Conservation (phyloP, 1,140 invertebrate species). For the Drosophila nebulosa region DNA sequence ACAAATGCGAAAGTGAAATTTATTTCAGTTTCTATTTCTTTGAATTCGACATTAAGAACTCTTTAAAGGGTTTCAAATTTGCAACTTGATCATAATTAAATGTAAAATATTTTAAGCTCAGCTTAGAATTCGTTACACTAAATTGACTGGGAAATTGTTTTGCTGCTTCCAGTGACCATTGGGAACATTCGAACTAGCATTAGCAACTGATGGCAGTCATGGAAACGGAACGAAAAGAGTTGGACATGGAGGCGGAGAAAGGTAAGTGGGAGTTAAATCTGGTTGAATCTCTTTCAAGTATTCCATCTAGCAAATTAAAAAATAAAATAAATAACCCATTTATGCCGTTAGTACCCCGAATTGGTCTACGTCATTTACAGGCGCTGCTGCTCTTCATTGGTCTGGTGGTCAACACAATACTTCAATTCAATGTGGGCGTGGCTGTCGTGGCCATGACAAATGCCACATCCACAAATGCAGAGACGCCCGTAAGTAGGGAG, state of each 20-base stretch:
- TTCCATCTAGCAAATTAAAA: background rate
- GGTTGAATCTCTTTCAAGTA: background rate
- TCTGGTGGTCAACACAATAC: conserved; percentile 84
- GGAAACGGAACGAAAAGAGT: background rate
- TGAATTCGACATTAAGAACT: too few species aligned
- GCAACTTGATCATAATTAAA: too few species aligned
- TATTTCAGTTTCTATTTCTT: too few species aligned
- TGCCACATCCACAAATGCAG: conserved; percentile 41
- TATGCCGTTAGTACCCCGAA: conserved; percentile 43
- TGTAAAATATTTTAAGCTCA: too few species aligned
- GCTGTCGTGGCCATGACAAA: conserved; percentile 82
- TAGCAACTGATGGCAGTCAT: background rate
- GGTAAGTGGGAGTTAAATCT: conserved; percentile 20
- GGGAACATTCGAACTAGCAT: too few species aligned
- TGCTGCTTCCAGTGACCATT: too few species aligned
- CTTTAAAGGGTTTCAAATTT: too few species aligned
- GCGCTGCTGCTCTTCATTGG: conserved; percentile 84
- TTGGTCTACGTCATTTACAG: conserved; percentile 86
- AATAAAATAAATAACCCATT: too few species aligned
- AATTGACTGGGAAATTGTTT: too few species aligned
- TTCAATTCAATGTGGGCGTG: conserved; percentile 86
- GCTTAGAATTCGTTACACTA: too few species aligned
- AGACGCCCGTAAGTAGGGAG: conserved; percentile 67
- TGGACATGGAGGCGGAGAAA: conserved; percentile 39
- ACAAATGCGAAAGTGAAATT: too few species aligned